Conservation (phyloP, 2,888 invertebrate species). For the Timema podura region DNA sequence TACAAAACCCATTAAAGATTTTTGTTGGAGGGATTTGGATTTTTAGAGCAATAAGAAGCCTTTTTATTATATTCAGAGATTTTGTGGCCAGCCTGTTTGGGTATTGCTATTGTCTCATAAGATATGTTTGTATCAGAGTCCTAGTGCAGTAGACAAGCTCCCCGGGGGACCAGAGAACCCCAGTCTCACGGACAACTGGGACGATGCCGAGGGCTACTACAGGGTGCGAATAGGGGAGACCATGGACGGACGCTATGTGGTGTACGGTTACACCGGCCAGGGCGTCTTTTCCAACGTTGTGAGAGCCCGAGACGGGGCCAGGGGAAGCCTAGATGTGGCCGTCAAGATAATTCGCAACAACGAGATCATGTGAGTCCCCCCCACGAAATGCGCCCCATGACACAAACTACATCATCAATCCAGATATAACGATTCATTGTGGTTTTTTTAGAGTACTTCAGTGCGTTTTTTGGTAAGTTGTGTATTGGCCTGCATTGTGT, state of each 20-base stretch:
- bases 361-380: conserved; percentile 86
- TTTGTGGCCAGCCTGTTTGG: no score
- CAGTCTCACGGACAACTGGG: conserved; percentile 97
- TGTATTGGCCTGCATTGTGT: conserved; percentile 27
- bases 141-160: conserved; percentile 53
- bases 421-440: no score
- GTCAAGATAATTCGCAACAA: conserved; percentile 99
- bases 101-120: no score
- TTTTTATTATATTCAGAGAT: no score
- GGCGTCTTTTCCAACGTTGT: conserved; percentile 98
- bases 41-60: no score
- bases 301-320: conserved; percentile 84
- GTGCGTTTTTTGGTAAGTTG: neutral
- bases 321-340: conserved; percentile 86
- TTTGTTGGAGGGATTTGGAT: no score
- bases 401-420: no score
- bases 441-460: no score
- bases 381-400: no score
- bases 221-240: conserved; percentile 92
- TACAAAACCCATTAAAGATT: no score
- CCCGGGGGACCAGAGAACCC: conserved; percentile 66
- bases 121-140: conserved; percentile 55
- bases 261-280: conserved; percentile 97
- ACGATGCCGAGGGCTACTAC: conserved; percentile 99
- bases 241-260: conserved; percentile 85